These are phyloP conservation scores for Ptiloglossa arizonensis DNA, from an alignment of 1,140 invertebrate genomes.

Conservation along the genomic window DNA sequence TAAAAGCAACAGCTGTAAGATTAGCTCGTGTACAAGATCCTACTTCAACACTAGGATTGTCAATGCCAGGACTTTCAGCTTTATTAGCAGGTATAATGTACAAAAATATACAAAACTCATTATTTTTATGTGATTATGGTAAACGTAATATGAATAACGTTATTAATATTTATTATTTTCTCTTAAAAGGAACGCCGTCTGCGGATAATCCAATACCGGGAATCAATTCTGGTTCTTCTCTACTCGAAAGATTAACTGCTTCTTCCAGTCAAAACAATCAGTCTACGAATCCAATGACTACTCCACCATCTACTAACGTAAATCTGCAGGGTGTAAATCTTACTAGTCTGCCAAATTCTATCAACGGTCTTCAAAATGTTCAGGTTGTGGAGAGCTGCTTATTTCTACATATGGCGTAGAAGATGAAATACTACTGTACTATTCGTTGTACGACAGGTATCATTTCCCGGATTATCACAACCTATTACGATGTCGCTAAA, in stretches of 20 bases:
- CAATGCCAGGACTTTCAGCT: constrained; percentile 82
- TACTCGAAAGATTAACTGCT: constrained; percentile 83
- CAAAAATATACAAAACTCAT: neutral
- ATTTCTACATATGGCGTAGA: constrained; percentile 41
- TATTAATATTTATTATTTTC: neutral
- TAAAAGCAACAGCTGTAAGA: constrained; percentile 79
- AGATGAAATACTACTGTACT: constrained; percentile 55
- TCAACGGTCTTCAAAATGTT: constrained; percentile 90
- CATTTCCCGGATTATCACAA: constrained; percentile 89
- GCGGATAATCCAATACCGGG: constrained; percentile 84
- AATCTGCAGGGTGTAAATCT: constrained; percentile 89
- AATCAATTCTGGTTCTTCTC: constrained; percentile 82
- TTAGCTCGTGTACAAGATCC: constrained; percentile 78
- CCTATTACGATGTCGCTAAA: constrained; percentile 90
- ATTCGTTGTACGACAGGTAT: constrained; percentile 83
- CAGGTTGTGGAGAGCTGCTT: constrained; percentile 79
- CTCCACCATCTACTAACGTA: constrained; percentile 84
- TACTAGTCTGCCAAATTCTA: constrained; percentile 87
- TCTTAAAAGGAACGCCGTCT: constrained; percentile 81
- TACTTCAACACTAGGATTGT: constrained; percentile 79
- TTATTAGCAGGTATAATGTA: constrained; percentile 79
- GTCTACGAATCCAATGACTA: constrained; percentile 82
- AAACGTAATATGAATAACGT: neutral
- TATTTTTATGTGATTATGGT: too few species aligned
- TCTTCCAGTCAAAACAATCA: constrained; percentile 80